A percentile compares a stretch with the other conserved stretches of the same genome.
These are phyloP conservation scores for Meleagris gallopavo DNA, from an alignment of 2,113 vertebrate species.

Conservation along the genomic window DNA sequence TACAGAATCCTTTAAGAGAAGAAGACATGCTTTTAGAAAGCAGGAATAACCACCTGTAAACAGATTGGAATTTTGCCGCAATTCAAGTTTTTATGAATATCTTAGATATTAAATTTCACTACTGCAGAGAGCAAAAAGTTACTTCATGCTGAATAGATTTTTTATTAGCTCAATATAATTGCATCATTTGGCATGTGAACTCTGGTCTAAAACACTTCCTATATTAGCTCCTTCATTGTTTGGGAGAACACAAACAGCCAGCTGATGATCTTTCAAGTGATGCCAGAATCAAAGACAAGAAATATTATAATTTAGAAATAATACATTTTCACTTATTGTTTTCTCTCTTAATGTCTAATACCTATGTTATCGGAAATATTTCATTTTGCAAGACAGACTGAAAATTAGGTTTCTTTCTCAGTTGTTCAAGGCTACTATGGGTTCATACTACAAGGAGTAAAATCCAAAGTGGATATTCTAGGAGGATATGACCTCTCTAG, in stretches of 20 bases:
- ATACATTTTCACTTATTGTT: slow-evolving; percentile 3
- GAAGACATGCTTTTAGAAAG: neutral
- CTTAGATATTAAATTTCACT: slow-evolving; percentile 1
- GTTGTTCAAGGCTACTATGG: neutral
- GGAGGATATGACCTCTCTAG: neutral
- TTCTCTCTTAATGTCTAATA: neutral
- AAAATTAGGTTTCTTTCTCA: neutral
- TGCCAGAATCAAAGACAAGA: neutral
- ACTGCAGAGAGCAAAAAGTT: slow-evolving; percentile 11
- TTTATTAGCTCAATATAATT: neutral
- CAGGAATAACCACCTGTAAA: neutral
- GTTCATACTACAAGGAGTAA: neutral
- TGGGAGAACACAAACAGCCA: neutral
- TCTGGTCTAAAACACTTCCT: neutral
- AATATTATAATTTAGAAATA: neutral
- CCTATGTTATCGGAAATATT: slow-evolving; percentile 7
- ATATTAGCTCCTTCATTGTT: neutral
- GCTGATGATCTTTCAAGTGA: neutral
- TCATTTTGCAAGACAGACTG: neutral
- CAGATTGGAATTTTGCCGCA: neutral
- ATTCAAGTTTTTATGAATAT: neutral
- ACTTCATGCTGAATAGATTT: neutral
- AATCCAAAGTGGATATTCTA: neutral
- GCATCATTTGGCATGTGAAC: neutral
- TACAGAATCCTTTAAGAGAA: neutral